Evolutionary conservation across 2,888 invertebrate species (phyloP).

Genomic region (Altica lythri): DNA sequence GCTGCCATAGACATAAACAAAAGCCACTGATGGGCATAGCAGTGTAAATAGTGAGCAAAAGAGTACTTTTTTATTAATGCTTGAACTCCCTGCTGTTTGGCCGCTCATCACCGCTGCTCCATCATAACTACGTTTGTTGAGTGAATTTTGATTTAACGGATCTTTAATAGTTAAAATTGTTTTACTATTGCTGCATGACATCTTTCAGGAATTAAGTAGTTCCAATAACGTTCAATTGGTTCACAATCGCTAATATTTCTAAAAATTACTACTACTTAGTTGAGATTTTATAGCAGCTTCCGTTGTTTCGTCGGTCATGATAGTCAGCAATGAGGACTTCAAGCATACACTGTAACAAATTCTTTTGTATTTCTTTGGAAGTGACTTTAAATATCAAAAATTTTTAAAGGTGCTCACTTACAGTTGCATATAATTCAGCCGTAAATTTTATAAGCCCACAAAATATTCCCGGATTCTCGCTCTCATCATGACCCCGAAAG

Average conservation of each 20-base stretch:
- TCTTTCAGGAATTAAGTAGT: neutral
- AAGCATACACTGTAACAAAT: slow-evolving; percentile 46
- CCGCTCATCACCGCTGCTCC: slow-evolving; percentile 37
- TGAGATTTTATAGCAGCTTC: slow-evolving; percentile 25
- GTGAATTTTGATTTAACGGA: slow-evolving; percentile 7
- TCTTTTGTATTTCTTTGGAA: neutral
- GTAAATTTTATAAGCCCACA: slow-evolving; percentile 47
- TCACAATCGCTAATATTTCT: neutral
- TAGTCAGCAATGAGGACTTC: slow-evolving; percentile 29
- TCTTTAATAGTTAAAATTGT: neutral
- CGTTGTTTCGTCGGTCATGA: slow-evolving; percentile 44
- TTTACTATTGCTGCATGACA: neutral
- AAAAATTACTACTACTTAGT: neutral
- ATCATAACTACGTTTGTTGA: slow-evolving; percentile 35
- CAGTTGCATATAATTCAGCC: slow-evolving; percentile 39
- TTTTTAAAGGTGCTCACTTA: slow-evolving; percentile 42
- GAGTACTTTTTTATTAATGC: neutral
- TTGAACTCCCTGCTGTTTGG: slow-evolving; percentile 29
- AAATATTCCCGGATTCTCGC: slow-evolving; percentile 36
- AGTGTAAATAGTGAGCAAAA: neutral
- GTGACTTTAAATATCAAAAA: slow-evolving; percentile 26
- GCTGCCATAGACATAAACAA: slow-evolving; percentile 28
- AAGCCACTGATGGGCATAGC: neutral
- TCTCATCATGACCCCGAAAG: too few relatives aligned
- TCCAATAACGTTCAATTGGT: neutral